These are phyloP conservation scores for Ormyrus labotus DNA, from an alignment of 2,888 invertebrate species.

Conservation along the genomic window DNA sequence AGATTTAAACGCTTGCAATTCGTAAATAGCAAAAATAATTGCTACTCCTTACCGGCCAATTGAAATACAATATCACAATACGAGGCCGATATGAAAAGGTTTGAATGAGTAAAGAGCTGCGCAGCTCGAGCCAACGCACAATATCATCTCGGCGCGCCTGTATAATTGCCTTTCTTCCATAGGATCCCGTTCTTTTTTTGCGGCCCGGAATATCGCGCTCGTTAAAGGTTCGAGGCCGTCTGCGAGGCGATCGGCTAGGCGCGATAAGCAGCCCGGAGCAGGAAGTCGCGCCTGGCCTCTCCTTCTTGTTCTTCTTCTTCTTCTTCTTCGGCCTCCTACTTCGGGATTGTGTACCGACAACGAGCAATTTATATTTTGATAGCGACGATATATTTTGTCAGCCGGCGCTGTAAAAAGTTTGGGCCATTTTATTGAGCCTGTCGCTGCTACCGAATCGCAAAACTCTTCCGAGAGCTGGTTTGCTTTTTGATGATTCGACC, in stretches of 20 bases:
- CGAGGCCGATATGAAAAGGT: too few relatives aligned
- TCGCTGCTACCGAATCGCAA: neutral
- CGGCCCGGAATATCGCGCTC: neutral
- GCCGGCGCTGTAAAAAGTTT: neutral
- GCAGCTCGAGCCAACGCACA: too few relatives aligned
- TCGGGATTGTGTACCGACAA: slow-evolving; percentile 15
- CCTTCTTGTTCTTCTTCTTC: too few relatives aligned
- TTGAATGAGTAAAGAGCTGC: too few relatives aligned
- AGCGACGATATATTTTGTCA: slow-evolving; percentile 33
- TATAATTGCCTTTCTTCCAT: too few relatives aligned
- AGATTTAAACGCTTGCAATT: too few relatives aligned
- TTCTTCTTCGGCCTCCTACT: too few relatives aligned
- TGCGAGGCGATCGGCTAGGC: neutral
- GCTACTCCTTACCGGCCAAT: too few relatives aligned
- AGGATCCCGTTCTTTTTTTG: too few relatives aligned
- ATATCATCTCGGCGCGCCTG: too few relatives aligned
- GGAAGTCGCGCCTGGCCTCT: neutral
- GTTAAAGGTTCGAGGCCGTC: neutral
- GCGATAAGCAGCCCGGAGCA: slow-evolving; percentile 17
- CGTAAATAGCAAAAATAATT: too few relatives aligned
- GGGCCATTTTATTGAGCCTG: slow-evolving; percentile 4
- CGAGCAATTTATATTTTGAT: slow-evolving; percentile 40
- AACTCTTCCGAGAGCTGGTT: neutral
- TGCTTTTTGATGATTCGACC: neutral
- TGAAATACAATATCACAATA: too few relatives aligned